phyloP scores from a whole-genome alignment of 2,113 vertebrate species.

The Brachionichthys hirsutus region DNA sequence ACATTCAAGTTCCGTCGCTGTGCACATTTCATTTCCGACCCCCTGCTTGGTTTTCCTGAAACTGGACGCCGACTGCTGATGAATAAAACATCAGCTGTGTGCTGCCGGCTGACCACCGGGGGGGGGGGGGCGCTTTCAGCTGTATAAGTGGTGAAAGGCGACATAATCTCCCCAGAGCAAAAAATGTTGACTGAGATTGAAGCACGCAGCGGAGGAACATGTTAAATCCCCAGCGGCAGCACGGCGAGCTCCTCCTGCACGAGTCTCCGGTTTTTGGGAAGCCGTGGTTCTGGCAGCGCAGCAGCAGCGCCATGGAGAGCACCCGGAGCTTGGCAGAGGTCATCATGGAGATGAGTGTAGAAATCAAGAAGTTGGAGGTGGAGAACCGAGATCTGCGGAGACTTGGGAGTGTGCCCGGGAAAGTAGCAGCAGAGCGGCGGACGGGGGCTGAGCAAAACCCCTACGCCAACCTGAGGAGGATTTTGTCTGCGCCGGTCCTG shows the following conservation, averaged over 20 bases:
- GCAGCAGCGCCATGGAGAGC: conserved; percentile 79
- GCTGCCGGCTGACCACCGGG: conserved; percentile 69
- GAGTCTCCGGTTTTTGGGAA: conserved; percentile 66
- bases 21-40: conserved; percentile 69
- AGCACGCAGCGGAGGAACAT: conserved; percentile 35
- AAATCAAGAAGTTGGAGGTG: conserved; percentile 84
- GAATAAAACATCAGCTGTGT: conserved; percentile 86
- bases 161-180: conserved; percentile 66
- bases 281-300: conserved; percentile 74
- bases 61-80: conserved; percentile 80
- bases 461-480: conserved; percentile 54
- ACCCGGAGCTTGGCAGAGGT: conserved; percentile 78
- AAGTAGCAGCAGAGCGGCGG: conserved; percentile 10
- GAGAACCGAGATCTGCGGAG: conserved; percentile 84
- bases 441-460: conserved; percentile 33
- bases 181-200: conserved; percentile 70
- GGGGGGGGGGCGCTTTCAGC: conserved; percentile 59
- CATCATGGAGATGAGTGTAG: conserved; percentile 84
- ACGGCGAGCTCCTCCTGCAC: conserved; percentile 16
- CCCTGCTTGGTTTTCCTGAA: conserved; percentile 74
- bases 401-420: neutral
- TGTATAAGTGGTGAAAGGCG: conserved; percentile 78
- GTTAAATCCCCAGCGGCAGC: conserved; percentile 55
- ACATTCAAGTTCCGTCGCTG: conserved; percentile 21
- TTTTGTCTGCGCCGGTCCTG: conserved; percentile 52